phyloP scores from a whole-genome alignment of 2,113 vertebrate genomes.

The Felis chaus region DNA sequence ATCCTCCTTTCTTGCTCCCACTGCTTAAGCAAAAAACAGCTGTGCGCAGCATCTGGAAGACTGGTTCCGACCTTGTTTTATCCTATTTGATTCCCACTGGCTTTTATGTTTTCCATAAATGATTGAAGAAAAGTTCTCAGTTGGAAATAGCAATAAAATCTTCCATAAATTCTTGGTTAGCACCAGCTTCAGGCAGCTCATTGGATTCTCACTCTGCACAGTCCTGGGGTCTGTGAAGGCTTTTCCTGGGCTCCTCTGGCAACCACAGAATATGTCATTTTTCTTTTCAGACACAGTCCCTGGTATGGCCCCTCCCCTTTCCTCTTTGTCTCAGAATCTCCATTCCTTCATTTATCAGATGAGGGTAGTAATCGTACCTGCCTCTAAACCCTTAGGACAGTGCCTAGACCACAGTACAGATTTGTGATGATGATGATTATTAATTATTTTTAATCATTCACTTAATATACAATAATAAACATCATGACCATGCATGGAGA shows the following conservation, averaged over 20 bases:
- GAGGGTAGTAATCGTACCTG: not conserved
- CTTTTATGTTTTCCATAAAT: slow-evolving; percentile 86
- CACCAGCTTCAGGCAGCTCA: slow-evolving; percentile 12
- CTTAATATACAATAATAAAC: slow-evolving; percentile 1
- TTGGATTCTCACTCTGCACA: not conserved
- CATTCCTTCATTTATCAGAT: not conserved
- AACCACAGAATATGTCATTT: not conserved
- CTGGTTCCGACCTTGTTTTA: slow-evolving; percentile 81
- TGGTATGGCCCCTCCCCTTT: not conserved
- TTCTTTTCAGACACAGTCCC: not conserved
- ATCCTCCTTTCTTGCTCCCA: not conserved
- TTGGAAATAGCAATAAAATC: slow-evolving; percentile 81
- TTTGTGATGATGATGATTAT: not conserved
- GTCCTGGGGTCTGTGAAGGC: not conserved
- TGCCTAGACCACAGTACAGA: not conserved
- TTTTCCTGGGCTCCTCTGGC: not conserved
- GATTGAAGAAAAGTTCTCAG: slow-evolving; percentile 84
- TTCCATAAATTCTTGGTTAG: slow-evolving; percentile 79
- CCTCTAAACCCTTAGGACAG: not conserved
- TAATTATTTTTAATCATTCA: not conserved
- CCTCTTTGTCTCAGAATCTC: not conserved
- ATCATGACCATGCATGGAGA: not conserved
- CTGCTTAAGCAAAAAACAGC: slow-evolving; percentile 79
- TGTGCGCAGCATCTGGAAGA: slow-evolving; percentile 84
- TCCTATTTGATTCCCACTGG: slow-evolving; percentile 83